Conservation (phyloP, 2,888 invertebrate species). For the Acheta domesticus region DNA sequence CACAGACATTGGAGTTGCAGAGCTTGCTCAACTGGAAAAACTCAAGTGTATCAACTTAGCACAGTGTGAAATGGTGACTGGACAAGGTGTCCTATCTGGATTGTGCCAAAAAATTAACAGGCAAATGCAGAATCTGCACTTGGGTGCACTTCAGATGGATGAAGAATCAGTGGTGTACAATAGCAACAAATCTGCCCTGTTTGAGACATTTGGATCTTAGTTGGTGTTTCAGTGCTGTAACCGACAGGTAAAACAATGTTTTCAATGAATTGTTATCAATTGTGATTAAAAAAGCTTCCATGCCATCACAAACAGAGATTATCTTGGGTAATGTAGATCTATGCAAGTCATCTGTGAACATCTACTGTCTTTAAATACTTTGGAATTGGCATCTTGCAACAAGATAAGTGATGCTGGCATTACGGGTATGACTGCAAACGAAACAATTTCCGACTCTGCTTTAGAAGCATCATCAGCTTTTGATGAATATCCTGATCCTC, state of each 20-base stretch:
- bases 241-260: constrained; percentile 51
- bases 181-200: constrained; percentile 58
- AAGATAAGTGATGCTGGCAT: constrained; percentile 68
- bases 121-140: constrained; percentile 28
- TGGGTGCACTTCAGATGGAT: constrained; percentile 49
- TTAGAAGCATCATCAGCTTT: not conserved
- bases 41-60: constrained; percentile 63
- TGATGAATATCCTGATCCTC: constrained; percentile 23
- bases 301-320: not conserved
- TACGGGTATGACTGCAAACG: constrained; percentile 55
- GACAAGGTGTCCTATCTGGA: constrained; percentile 54
- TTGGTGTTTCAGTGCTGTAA: constrained; percentile 67
- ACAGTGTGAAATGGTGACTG: constrained; percentile 62
- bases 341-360: constrained; percentile 62
- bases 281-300: not conserved
- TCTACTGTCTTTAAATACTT: constrained; percentile 55
- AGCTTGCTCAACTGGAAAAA: constrained; percentile 54
- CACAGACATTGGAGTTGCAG: constrained; percentile 58
- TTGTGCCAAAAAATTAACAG: constrained; percentile 32
- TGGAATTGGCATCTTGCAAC: constrained; percentile 65
- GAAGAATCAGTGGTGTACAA: constrained; percentile 59
- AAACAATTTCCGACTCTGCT: not conserved
- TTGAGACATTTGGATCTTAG: constrained; percentile 61
- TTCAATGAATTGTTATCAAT: constrained; percentile 44
- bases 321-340: constrained; percentile 23